Evolutionary conservation across 2,888 invertebrate genomes (phyloP), one percentile per base, ranked within the genome.

Genomic region (Diarsia dahlii): DNA sequence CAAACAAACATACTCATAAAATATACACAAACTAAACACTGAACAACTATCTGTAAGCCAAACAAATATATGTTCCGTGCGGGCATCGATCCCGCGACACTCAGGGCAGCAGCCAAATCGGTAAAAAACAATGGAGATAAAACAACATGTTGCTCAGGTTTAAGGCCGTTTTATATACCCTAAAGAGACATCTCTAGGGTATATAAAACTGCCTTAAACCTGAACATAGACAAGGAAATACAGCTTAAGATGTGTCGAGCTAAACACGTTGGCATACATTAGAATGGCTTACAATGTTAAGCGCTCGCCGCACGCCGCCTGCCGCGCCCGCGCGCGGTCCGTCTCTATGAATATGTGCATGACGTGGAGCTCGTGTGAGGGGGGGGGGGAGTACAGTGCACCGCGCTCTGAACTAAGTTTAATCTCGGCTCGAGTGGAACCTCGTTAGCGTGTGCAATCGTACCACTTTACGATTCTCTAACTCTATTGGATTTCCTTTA

Each of bases 381-480:
- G n/a, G 20, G 13, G n/a, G 1, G 13, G 13, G 18, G 18, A 4
- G 8, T 0, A 3, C n/a, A 45, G 9, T 46, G 66, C 66, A 23
- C 45, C 50, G 71, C 62, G 64, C 52, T 34, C 50, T n/a, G 39
- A 45, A 28, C 79, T 56, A 72, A 64, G 74, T 73, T 54, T 66
- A 70, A 62, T 54, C 69, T 70, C 34, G 60, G 20, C 62, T 80
- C 50, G 75, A 70, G 69, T 70, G 72, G 66, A 65, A 80, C 66
- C 67, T 80, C 80, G 81, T 80, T 67, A 81, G 76, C 75, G 81
- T 74, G 63, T 39, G 64, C 70, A 65, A 34, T 74, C 52, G 66
- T 68, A 52, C 70, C 80, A 50, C 71, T 81, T 63, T 75, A 71
- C 65, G 62, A 80, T 67, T 54, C 66, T 70, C 56, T 71, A 50